phyloP scores from a whole-genome alignment of 2,113 vertebrate genomes.

The Hippocampus abdominalis region DNA sequence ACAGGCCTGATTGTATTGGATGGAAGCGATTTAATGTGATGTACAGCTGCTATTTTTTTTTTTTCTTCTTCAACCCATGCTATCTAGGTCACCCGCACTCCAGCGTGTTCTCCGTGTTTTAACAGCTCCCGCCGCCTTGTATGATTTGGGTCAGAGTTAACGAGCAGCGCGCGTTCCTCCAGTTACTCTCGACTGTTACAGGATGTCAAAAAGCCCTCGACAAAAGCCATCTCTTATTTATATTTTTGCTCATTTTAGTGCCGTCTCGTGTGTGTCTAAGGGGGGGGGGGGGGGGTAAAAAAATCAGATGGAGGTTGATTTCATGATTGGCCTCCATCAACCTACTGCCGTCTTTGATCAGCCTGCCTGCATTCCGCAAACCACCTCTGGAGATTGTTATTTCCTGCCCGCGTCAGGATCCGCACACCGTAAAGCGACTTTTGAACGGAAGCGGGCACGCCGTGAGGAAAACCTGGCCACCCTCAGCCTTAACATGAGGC shows the following conservation, averaged over 20 bases:
- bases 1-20: slow-evolving; percentile 57
- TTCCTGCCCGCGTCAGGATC: slow-evolving; percentile 15
- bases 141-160: slow-evolving; percentile 77
- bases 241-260: slow-evolving; percentile 52
- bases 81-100: slow-evolving; percentile 73
- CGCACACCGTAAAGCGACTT: slow-evolving; percentile 11
- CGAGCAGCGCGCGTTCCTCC: slow-evolving; percentile 56
- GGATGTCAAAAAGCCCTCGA: slow-evolving; percentile 45
- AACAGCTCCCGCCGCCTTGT: slow-evolving; percentile 73
- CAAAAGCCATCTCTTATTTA: slow-evolving; percentile 59
- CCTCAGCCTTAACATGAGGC: slow-evolving; percentile 18
- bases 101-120: slow-evolving; percentile 69
- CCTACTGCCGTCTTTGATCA: slow-evolving; percentile 4
- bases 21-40: slow-evolving; percentile 61
- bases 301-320: slow-evolving; percentile 40
- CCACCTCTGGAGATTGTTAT: slow-evolving; percentile 27
- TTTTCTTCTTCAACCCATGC: slow-evolving; percentile 53
- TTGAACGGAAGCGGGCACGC: slow-evolving; percentile 29
- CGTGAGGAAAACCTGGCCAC: slow-evolving; percentile 27
- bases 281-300: not conserved
- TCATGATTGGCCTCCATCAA: slow-evolving; percentile 31
- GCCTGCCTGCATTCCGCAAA: slow-evolving; percentile 19
- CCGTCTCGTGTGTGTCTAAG: slow-evolving; percentile 28
- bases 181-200: slow-evolving; percentile 36
- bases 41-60: slow-evolving; percentile 58